A percentile compares a stretch with the other conserved stretches of the same genome.
These are phyloP conservation scores for Grus americana DNA, from an alignment of 2,113 vertebrate genomes.

Conservation along the genomic window DNA sequence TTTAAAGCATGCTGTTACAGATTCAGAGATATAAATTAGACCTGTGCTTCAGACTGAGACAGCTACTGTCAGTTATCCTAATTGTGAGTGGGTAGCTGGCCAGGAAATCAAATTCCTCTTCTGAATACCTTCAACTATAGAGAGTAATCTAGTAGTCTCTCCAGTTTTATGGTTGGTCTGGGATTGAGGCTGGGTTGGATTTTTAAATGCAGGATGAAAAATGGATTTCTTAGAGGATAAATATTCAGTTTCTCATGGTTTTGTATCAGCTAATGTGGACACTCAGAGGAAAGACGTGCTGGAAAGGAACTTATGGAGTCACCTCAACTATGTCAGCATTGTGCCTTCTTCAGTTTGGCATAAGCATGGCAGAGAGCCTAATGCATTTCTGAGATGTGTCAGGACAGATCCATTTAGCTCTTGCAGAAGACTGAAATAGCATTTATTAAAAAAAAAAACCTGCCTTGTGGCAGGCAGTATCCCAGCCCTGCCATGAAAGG, in stretches of 20 bases:
- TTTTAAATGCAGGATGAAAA: not conserved
- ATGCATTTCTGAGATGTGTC: not conserved
- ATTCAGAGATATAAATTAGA: not conserved
- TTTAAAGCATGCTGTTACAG: not conserved
- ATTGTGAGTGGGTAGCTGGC: not conserved
- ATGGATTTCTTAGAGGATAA: not conserved
- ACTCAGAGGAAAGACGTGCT: not conserved
- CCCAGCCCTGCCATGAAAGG: not conserved
- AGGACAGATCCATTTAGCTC: not conserved
- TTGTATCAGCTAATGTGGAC: not conserved
- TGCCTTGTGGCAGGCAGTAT: not conserved
- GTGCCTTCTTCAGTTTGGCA: not conserved
- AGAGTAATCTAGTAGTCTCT: not conserved
- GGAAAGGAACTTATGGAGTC: not conserved
- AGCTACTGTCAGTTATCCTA: not conserved
- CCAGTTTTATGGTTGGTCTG: not conserved
- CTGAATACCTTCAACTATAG: not conserved
- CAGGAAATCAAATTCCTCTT: not conserved
- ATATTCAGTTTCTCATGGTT: not conserved
- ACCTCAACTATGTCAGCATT: not conserved
- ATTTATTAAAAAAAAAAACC: not conserved
- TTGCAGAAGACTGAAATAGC: not conserved
- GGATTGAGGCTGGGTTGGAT: not conserved
- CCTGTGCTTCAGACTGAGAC: not conserved
- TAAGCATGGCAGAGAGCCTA: not conserved